A percentile compares a stretch with the other conserved stretches of the same genome.
Conservation (phyloP, 2,888 invertebrate genomes). For the Erpobdella octoculata region DNA sequence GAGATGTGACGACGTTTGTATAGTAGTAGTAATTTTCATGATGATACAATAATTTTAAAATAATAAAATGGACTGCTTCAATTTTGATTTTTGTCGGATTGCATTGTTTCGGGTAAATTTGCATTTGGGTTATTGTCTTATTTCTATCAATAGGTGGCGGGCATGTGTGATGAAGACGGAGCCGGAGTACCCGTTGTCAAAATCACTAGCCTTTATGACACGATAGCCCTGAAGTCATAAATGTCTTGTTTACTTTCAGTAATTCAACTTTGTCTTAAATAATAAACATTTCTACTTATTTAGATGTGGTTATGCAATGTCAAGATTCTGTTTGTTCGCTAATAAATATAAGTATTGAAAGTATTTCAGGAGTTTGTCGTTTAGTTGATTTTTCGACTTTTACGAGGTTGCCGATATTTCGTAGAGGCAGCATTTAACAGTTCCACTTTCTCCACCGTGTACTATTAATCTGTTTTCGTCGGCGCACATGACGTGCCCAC, state of each 20-base stretch:
- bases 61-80: too few species aligned
- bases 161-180: conserved; percentile 46
- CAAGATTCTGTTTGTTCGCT: neutral
- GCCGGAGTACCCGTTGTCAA: conserved; percentile 38
- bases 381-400: too few species aligned
- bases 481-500: conserved; percentile 45
- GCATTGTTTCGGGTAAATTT: neutral
- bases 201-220: neutral
- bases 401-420: neutral
- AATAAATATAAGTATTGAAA: neutral
- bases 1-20: too few species aligned
- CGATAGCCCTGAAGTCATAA: neutral
- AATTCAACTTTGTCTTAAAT: neutral
- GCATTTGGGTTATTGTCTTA: conserved; percentile 3
- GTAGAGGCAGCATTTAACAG: conserved; percentile 22
- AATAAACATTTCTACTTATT: neutral
- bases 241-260: too few species aligned
- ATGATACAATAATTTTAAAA: too few species aligned
- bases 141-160: conserved; percentile 43
- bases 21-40: too few species aligned
- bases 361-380: too few species aligned
- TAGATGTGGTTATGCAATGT: neutral
- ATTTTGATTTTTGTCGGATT: too few species aligned
- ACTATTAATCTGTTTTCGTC: conserved; percentile 41
- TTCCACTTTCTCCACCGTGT: conserved; percentile 44